A percentile compares a stretch with the other conserved stretches of the same genome.
These are phyloP conservation scores for Philereme transversata DNA, from an alignment of 2,888 invertebrate genomes.

Conservation along the genomic window DNA sequence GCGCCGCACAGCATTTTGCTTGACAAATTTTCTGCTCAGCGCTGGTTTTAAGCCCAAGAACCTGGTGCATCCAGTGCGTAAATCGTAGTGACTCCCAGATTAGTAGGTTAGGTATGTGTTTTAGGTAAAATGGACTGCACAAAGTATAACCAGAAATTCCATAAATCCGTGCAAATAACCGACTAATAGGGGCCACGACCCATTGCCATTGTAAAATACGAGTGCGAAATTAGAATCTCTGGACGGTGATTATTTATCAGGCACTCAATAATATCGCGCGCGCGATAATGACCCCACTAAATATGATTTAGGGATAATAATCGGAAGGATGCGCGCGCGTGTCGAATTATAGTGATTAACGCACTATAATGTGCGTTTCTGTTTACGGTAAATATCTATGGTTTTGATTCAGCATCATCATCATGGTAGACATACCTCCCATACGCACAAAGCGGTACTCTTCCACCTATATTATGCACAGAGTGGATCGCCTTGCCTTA, in stretches of 20 bases:
- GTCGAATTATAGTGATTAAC: constrained; percentile 42
- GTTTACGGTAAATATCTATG: neutral
- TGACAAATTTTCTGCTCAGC: too few relatives aligned
- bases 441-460: too few relatives aligned
- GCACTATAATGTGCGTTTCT: constrained; percentile 33
- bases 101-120: too few relatives aligned
- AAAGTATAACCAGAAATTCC: constrained; percentile 18
- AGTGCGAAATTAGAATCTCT: constrained; percentile 39
- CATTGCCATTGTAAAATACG: constrained; percentile 31
- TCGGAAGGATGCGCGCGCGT: constrained; percentile 41
- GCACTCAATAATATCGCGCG: constrained; percentile 42
- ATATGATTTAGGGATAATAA: constrained; percentile 49
- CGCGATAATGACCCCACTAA: constrained; percentile 45
- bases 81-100: too few relatives aligned
- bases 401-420: neutral
- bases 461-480: too few relatives aligned
- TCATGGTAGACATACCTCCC: too few relatives aligned
- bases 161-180: constrained; percentile 28
- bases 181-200: constrained; percentile 30
- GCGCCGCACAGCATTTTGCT: too few relatives aligned
- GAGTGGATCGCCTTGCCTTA: too few relatives aligned
- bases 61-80: too few relatives aligned
- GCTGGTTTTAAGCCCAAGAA: too few relatives aligned
- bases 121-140: constrained; percentile 1
- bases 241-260: constrained; percentile 38